phyloP scores from a whole-genome alignment of 2,888 invertebrate species.

The Sphaerophoria taeniata region DNA sequence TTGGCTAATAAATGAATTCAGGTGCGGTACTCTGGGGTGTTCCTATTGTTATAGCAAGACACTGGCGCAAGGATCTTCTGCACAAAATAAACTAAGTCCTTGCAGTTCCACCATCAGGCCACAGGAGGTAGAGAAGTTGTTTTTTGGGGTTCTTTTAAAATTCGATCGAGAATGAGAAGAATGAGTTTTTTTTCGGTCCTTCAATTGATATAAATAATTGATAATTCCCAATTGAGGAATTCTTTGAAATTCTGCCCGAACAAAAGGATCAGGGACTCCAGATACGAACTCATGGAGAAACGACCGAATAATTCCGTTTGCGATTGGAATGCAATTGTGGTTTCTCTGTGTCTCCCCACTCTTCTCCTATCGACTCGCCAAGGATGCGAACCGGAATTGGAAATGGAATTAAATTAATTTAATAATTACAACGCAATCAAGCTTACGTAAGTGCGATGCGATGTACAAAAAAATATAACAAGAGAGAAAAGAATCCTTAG shows the following conservation, averaged over 20 bases:
- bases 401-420: slow-evolving; percentile 68
- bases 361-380: neutral
- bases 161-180: neutral
- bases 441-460: slow-evolving; percentile 53
- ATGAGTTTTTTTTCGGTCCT: slow-evolving; percentile 23
- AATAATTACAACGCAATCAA: slow-evolving; percentile 71
- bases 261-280: slow-evolving; percentile 52
- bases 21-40: slow-evolving; percentile 47
- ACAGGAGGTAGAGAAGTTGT: slow-evolving; percentile 14
- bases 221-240: slow-evolving; percentile 62
- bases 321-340: slow-evolving; percentile 44
- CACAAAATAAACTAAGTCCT: neutral
- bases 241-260: slow-evolving; percentile 20
- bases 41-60: slow-evolving; percentile 45
- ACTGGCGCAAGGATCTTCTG: slow-evolving; percentile 45
- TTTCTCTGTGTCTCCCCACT: slow-evolving; percentile 9
- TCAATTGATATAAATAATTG: slow-evolving; percentile 70
- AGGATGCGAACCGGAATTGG: neutral
- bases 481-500: slow-evolving; percentile 20
- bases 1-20: no score
- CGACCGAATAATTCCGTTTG: slow-evolving; percentile 35
- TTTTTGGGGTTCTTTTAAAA: slow-evolving; percentile 40
- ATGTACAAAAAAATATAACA: slow-evolving; percentile 29
- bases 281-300: slow-evolving; percentile 39
- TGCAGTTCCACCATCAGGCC: neutral